Conservation (phyloP, 2,888 invertebrate genomes). For the Coremacera marginata region DNA sequence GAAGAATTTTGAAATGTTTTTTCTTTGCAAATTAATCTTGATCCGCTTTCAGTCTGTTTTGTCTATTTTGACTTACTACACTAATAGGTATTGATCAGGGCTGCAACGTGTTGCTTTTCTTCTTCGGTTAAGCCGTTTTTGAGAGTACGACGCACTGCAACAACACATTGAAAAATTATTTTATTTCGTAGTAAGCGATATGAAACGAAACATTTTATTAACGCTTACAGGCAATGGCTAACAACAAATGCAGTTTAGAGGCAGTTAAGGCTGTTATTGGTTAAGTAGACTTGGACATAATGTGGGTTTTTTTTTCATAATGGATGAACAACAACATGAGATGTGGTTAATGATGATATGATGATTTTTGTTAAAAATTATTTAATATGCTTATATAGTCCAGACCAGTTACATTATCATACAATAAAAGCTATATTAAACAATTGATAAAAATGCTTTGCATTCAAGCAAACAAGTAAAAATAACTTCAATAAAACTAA, state of each 20-base stretch:
- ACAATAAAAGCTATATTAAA: too few relatives aligned
- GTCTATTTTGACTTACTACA: constrained; percentile 48
- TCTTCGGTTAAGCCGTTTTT: constrained; percentile 85
- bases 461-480: too few relatives aligned
- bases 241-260: neutral
- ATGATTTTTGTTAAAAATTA: neutral
- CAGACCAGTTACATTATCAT: too few relatives aligned
- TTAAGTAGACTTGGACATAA: neutral
- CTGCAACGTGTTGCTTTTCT: constrained; percentile 82
- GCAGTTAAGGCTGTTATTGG: constrained; percentile 5
- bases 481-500: too few relatives aligned
- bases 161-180: constrained; percentile 31
- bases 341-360: neutral
- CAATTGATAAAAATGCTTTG: too few relatives aligned
- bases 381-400: neutral
- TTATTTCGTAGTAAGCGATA: neutral
- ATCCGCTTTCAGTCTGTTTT: constrained; percentile 22
- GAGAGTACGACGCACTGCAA: constrained; percentile 82
- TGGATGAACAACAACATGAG: neutral
- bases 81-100: constrained; percentile 80
- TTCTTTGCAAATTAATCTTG: constrained; percentile 27
- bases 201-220: neutral
- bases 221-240: neutral
- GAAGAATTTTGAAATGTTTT: neutral
- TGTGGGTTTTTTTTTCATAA: neutral